phyloP scores from a whole-genome alignment of 2,113 vertebrate species.

The Cheilinus undulatus region DNA sequence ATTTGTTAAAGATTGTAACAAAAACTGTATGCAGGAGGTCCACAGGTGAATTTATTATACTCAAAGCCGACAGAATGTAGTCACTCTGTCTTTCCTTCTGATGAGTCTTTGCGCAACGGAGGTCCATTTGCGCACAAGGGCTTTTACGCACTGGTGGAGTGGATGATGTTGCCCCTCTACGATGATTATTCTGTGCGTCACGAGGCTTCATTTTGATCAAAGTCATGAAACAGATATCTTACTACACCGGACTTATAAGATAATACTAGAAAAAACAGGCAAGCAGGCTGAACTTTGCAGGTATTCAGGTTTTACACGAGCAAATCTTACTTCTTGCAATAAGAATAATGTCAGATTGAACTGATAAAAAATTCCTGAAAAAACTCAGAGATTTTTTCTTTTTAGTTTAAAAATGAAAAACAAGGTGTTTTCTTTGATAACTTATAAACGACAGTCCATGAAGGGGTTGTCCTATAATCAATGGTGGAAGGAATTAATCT shows the following conservation, averaged over 20 bases:
- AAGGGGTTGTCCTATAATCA: no score
- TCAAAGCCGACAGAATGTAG: not conserved
- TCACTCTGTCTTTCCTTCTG: not conserved
- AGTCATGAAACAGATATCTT: not conserved
- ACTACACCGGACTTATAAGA: not conserved
- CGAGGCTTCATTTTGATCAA: not conserved
- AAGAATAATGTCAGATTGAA: no score
- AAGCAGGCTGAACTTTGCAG: no score
- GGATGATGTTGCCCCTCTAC: not conserved
- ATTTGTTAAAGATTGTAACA: not conserved
- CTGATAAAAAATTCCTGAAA: no score
- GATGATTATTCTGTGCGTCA: slow-evolving; percentile 29
- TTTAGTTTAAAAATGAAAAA: no score
- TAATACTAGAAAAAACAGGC: not conserved
- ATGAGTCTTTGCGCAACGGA: not conserved
- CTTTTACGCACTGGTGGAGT: slow-evolving; percentile 53
- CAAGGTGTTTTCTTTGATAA: no score
- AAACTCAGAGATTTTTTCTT: no score
- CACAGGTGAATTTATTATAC: slow-evolving; percentile 1
- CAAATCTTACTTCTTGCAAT: no score
- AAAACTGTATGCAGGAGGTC: not conserved
- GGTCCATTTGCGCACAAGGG: not conserved
- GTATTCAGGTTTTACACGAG: no score
- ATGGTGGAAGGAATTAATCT: no score
- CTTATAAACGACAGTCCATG: no score